Evolutionary conservation across 2,113 vertebrate species (phyloP).

Genomic region (Daboia siamensis): DNA sequence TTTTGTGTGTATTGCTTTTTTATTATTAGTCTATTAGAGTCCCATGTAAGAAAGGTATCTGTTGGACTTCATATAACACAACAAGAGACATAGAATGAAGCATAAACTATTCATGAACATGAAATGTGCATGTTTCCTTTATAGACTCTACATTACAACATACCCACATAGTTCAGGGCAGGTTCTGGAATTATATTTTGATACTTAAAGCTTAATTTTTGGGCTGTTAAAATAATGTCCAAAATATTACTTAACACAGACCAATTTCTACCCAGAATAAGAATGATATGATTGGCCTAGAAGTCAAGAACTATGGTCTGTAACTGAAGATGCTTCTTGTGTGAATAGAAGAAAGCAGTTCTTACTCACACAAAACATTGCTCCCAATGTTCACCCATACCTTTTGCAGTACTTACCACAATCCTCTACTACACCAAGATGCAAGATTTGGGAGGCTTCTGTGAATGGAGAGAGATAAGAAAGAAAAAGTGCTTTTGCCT

Average conservation of each 20-base stretch:
- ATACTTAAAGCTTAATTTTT: neutral
- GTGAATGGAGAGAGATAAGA: neutral
- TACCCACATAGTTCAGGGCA: neutral
- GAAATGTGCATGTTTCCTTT: neutral
- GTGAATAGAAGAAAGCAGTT: neutral
- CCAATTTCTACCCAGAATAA: neutral
- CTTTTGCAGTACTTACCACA: neutral
- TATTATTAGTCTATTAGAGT: neutral
- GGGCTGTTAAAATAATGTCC: neutral
- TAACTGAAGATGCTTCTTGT: neutral
- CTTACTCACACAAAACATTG: neutral
- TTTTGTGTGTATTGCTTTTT: neutral
- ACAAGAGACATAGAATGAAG: neutral
- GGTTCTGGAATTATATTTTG: neutral
- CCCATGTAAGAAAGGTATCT: neutral
- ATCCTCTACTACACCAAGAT: neutral
- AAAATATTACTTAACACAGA: neutral
- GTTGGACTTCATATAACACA: neutral
- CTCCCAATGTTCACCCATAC: neutral
- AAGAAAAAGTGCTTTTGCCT: neutral
- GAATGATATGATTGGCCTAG: neutral
- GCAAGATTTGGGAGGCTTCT: neutral
- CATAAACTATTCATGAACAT: neutral
- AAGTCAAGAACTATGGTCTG: neutral
- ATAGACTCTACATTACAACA: neutral